Evolutionary conservation across 2,113 vertebrate genomes (phyloP).

Genomic region (human): GRCh38 chr12:24004501-24005000

Average conservation of each 20-base stretch:
- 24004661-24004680: neutral
- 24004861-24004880: neutral
- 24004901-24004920: neutral
- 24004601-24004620: neutral
- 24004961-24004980: neutral
- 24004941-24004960: neutral
- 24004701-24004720: neutral
- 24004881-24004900: neutral
- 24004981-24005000: neutral
- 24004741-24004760: neutral
- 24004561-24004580: neutral
- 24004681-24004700: neutral
- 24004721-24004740: neutral
- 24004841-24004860: neutral
- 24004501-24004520: neutral
- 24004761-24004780: neutral
- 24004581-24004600: neutral
- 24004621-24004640: neutral
- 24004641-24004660: neutral
- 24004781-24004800: neutral
- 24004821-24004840: neutral
- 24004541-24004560: conserved; percentile 7
- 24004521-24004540: neutral
- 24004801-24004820: neutral
- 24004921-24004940: neutral